These are phyloP conservation scores for Ladona fulva DNA, from an alignment of 1,140 invertebrate species.

Conservation along the genomic window DNA sequence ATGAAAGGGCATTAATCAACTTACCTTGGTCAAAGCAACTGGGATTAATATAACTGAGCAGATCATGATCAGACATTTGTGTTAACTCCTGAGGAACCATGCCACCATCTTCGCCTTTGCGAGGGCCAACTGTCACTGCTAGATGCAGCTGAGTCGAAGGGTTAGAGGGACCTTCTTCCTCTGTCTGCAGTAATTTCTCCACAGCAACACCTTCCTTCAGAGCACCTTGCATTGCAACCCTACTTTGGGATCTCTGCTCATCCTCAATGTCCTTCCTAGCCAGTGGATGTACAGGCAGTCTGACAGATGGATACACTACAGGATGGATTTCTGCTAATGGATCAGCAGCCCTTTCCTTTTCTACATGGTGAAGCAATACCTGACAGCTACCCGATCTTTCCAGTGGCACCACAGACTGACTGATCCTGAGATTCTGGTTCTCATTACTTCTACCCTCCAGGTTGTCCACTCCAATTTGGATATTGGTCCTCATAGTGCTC, in stretches of 20 bases:
- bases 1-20: background rate
- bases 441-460: no score
- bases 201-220: background rate
- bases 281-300: background rate
- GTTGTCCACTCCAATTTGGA: no score
- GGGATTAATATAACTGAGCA: conserved; percentile 76
- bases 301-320: background rate
- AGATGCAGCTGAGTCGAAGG: background rate
- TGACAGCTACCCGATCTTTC: no score
- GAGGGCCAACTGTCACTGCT: conserved; percentile 23
- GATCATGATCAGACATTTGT: conserved; percentile 72
- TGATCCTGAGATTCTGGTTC: no score
- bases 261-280: background rate
- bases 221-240: background rate
- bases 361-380: no score
- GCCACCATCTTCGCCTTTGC: conserved; percentile 32
- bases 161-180: background rate
- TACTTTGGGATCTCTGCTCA: background rate
- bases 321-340: background rate
- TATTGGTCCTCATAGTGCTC: no score
- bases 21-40: conserved; percentile 71
- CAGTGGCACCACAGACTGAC: no score
- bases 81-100: conserved; percentile 61
- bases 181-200: background rate
- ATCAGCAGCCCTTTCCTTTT: background rate